Evolutionary conservation across 2,888 invertebrate genomes (phyloP).

Genomic region (Agrotis ipsilon): DNA sequence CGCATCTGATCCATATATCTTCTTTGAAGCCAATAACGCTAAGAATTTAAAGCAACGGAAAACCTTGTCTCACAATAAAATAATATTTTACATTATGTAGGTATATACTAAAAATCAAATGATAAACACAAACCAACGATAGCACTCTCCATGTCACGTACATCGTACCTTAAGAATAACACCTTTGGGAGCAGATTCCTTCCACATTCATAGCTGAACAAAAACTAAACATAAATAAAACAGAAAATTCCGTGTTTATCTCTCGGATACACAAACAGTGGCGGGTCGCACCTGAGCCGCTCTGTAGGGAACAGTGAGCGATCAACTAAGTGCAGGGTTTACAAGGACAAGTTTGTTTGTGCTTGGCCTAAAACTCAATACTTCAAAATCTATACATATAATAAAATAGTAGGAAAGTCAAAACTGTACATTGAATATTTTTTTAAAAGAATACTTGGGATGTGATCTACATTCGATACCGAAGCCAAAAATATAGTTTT

Average conservation of each 20-base stretch:
- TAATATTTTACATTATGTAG: too few species aligned
- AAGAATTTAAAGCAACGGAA: too few species aligned
- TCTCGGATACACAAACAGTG: conserved; percentile 5
- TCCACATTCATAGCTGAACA: conserved; percentile 3
- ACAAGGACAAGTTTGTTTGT: conserved; percentile 20
- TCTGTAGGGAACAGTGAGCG: background rate
- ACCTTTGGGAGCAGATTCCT: background rate
- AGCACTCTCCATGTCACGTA: background rate
- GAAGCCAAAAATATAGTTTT: too few species aligned
- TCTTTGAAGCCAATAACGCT: background rate
- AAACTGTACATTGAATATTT: too few species aligned
- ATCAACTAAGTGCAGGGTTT: conserved; percentile 25
- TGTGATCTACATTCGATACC: too few species aligned
- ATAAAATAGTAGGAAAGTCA: too few species aligned
- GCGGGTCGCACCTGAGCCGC: conserved; percentile 12
- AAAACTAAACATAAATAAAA: conserved; percentile 24
- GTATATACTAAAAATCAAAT: background rate
- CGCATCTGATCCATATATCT: background rate
- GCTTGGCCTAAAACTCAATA: background rate
- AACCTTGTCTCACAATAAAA: too few species aligned
- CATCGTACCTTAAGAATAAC: background rate
- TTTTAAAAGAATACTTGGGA: too few species aligned
- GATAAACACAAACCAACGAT: background rate
- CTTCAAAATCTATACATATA: too few species aligned
- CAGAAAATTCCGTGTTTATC: conserved; percentile 5